phyloP scores from a whole-genome alignment of 1,140 invertebrate genomes.

The Belonocnema kinseyi region DNA sequence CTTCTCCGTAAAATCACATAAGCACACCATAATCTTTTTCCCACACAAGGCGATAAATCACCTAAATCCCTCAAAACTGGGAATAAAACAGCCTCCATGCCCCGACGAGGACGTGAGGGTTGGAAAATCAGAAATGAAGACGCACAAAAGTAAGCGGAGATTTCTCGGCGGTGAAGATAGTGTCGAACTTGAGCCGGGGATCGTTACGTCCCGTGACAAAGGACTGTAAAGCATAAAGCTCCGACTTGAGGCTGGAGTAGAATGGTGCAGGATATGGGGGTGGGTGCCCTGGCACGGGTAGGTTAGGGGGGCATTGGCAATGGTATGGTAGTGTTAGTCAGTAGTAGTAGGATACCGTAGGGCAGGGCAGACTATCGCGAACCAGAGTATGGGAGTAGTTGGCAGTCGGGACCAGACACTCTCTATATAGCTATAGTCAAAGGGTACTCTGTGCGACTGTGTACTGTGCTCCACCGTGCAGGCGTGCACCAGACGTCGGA shows the following conservation, averaged over 20 bases:
- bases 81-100: neutral
- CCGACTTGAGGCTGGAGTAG: constrained; percentile 47
- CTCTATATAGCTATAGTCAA: constrained; percentile 36
- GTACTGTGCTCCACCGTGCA: neutral
- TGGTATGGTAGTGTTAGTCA: constrained; percentile 36
- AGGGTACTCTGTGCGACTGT: neutral
- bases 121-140: constrained; percentile 32
- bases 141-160: constrained; percentile 26
- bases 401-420: constrained; percentile 49
- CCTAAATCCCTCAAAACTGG: neutral
- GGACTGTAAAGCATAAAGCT: constrained; percentile 58
- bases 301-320: constrained; percentile 34
- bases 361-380: constrained; percentile 42
- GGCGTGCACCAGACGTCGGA: neutral
- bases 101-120: constrained; percentile 10
- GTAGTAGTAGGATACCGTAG: constrained; percentile 33
- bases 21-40: neutral
- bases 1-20: neutral
- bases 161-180: constrained; percentile 49
- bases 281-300: neutral
- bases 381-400: constrained; percentile 44
- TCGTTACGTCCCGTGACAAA: constrained; percentile 59
- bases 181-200: constrained; percentile 56
- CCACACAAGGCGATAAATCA: neutral
- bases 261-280: constrained; percentile 2